Evolutionary conservation across 2,888 invertebrate species (phyloP), one percentile per base, ranked within the genome.

Genomic region (Cyclophora albipunctata): DNA sequence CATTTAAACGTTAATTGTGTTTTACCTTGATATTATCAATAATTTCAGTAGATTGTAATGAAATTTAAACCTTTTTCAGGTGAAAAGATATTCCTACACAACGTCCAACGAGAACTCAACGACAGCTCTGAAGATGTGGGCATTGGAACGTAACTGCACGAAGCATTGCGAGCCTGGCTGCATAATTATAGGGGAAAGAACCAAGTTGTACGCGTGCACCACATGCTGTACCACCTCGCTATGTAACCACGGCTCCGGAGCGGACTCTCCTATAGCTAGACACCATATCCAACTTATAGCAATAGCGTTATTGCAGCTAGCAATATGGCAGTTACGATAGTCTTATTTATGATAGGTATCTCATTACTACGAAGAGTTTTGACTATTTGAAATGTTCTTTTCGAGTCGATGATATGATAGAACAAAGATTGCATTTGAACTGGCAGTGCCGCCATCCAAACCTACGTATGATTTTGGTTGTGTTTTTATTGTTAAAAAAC

Each of bases 151-250:
- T 6, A 94, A 94, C 73, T 96, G 96, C 73, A 91, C 94, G 0
- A 93, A 93, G 64, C 93, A 92, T 67, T 97, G 96, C 78, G 95
- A 96, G 63, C 92, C 95, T 0, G 96, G 96, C 6, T 96, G 96
- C 81, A 96, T 96, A 67, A 91, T 96, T 47, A 96, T 97, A 59
- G 96, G 96, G 0, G 96, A 97, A 74, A 86, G 96, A 46, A 96
- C 96, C 3, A 96, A 96, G 72, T 83, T 97, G 1, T 95, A 95
- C 78, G 95, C 96, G 7, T 96, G 96, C 77, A 96, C 95, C 0
- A 93, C 94, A 0, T 96, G 96, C 71, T 96, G 96, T 76, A 93
- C 93, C 59, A 91, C 91, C 5, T 92, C 93, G 3, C 90, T 93
- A 4, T 96, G 96, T 82, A 96, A 96, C 77, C 90, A 91, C 42